Conservation (phyloP, 2,888 invertebrate species). For the Colostygia pectinataria region DNA sequence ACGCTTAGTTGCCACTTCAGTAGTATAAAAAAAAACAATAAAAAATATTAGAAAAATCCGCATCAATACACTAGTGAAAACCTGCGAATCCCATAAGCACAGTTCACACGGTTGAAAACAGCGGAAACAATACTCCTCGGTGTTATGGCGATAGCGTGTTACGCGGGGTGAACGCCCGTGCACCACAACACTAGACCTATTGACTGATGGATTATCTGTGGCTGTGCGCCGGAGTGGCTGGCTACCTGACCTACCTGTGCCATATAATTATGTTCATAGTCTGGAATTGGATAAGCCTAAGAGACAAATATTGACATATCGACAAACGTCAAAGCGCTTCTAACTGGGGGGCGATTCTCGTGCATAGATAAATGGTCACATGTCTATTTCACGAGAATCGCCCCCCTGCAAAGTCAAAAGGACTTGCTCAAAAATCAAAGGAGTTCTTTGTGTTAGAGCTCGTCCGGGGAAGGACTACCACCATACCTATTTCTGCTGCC, state of each 20-base stretch:
- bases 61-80: conserved; percentile 1
- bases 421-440: too few relatives aligned
- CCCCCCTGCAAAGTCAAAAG: too few relatives aligned
- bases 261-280: not conserved
- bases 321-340: too few relatives aligned
- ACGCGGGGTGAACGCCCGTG: conserved; percentile 17
- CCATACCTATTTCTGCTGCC: too few relatives aligned
- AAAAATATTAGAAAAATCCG: not conserved
- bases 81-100: conserved; percentile 10
- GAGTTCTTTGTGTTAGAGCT: too few relatives aligned
- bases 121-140: conserved; percentile 25
- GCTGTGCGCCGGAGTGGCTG: conserved; percentile 6
- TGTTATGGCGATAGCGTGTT: conserved; percentile 16
- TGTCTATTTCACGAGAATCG: too few relatives aligned
- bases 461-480: too few relatives aligned
- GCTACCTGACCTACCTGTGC: conserved; percentile 3
- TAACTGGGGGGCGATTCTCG: too few relatives aligned
- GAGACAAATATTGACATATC: not conserved
- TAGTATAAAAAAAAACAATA: too few relatives aligned
- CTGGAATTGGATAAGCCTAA: not conserved
- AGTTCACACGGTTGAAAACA: conserved; percentile 20
- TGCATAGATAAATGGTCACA: too few relatives aligned
- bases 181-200: not conserved
- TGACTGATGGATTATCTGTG: conserved; percentile 2
- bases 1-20: too few relatives aligned